A percentile compares a stretch with the other conserved stretches of the same genome.
phyloP scores from a whole-genome alignment of 1,140 invertebrate genomes.

The Polypedilum vanderplanki region DNA sequence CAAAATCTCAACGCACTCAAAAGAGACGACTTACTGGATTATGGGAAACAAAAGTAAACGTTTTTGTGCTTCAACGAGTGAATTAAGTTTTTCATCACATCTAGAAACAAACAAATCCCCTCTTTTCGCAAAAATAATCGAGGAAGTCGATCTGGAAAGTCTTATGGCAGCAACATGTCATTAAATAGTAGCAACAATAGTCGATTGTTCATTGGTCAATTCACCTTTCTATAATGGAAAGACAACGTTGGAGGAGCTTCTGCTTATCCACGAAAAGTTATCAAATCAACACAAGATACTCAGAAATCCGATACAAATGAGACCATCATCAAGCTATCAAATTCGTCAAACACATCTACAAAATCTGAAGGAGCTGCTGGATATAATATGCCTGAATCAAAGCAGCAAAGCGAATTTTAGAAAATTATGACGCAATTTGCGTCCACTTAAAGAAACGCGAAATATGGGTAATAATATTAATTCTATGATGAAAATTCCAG shows the following conservation, averaged over 20 bases:
- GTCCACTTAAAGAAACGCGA: constrained; percentile 62
- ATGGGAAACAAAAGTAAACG: constrained; percentile 32
- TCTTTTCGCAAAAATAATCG: constrained; percentile 35
- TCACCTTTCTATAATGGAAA: constrained; percentile 76
- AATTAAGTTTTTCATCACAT: constrained; percentile 39
- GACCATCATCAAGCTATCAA: constrained; percentile 37
- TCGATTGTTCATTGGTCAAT: constrained; percentile 37
- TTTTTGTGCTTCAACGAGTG: constrained; percentile 34
- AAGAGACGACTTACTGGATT: constrained; percentile 31
- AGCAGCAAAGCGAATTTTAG: constrained; percentile 60
- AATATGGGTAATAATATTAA: constrained; percentile 53
- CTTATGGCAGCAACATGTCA: constrained; percentile 42
- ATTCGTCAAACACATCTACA: constrained; percentile 33
- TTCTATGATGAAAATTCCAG: constrained; percentile 33
- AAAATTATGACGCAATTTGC: constrained; percentile 66
- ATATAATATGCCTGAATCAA: constrained; percentile 46
- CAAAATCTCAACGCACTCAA: neutral
- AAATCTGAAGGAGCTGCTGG: constrained; percentile 35
- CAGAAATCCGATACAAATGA: constrained; percentile 32
- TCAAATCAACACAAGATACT: constrained; percentile 28
- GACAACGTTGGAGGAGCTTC: constrained; percentile 71
- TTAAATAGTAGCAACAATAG: constrained; percentile 40
- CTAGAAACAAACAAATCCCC: constrained; percentile 40
- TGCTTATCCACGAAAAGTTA: constrained; percentile 50
- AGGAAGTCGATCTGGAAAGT: constrained; percentile 39